Conservation (phyloP, 2,888 invertebrate genomes). For the Cephonodes hylas region DNA sequence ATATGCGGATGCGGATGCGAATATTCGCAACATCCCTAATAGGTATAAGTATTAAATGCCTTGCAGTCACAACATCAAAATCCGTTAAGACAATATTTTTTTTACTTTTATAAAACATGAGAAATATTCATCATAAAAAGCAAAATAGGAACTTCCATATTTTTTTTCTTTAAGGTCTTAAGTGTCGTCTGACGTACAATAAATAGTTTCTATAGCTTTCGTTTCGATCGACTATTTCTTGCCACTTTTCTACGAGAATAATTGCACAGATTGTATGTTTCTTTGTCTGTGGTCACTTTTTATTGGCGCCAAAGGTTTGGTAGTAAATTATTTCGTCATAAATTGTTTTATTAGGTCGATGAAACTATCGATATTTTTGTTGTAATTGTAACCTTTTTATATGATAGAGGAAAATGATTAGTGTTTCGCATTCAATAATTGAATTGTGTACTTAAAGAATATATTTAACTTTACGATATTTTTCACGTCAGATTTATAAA, state of each 20-base stretch:
- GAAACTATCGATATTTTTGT: no score
- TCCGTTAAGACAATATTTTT: neutral
- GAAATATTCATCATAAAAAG: neutral
- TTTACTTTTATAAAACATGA: neutral
- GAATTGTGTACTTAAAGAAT: no score
- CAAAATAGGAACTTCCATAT: neutral
- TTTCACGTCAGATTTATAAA: no score
- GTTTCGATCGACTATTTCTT: neutral
- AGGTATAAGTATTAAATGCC: no score
- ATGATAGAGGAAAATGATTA: no score
- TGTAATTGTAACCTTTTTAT: no score
- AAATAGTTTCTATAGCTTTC: neutral
- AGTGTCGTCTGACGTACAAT: conserved; percentile 3
- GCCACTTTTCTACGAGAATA: neutral
- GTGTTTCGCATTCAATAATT: no score
- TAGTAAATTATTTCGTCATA: no score
- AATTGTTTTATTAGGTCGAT: neutral
- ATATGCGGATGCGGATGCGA: no score
- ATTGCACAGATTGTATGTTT: neutral
- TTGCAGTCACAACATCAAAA: no score
- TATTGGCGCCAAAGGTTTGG: neutral
- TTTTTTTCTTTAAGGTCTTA: neutral
- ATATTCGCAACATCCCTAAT: no score
- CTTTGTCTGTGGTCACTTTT: neutral
- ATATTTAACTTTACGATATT: no score